Conservation (phyloP, 53 echinoderm and acorn worm species). For the Holothuria scabra region DNA sequence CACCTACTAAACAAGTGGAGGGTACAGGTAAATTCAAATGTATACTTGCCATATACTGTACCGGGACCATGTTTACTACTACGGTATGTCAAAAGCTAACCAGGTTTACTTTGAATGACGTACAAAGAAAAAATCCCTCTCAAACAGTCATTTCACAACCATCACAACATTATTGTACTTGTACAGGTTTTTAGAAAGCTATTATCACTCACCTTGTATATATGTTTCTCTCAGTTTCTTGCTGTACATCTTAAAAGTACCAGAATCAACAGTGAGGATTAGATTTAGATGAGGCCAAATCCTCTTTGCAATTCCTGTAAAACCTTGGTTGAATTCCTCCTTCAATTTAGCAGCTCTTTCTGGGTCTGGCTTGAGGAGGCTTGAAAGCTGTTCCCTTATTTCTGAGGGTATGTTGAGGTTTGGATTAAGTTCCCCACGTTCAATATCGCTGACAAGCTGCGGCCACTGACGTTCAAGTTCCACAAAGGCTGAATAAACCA, state of each 20-base stretch:
- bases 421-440: constrained; percentile 60
- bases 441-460: constrained; percentile 76
- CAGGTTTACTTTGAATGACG: no score
- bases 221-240: constrained; percentile 68
- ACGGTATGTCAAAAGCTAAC: no score
- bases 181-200: no score
- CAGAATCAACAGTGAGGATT: constrained; percentile 83
- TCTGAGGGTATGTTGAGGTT: constrained; percentile 66
- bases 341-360: constrained; percentile 76
- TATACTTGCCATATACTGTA: no score
- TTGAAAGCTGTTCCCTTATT: constrained; percentile 56
- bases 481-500: constrained; percentile 79
- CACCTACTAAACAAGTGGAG: no score
- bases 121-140: no score
- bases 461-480: constrained; percentile 76
- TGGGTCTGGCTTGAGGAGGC: constrained; percentile 75
- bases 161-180: no score
- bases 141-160: no score
- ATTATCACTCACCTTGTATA: constrained; percentile 65
- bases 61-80: no score
- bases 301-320: constrained; percentile 76
- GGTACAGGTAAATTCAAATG: no score
- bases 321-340: constrained; percentile 81
- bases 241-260: constrained; percentile 88
- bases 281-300: constrained; percentile 87